Conservation (phyloP, 2,113 vertebrate genomes). For the Festucalex cinctus region DNA sequence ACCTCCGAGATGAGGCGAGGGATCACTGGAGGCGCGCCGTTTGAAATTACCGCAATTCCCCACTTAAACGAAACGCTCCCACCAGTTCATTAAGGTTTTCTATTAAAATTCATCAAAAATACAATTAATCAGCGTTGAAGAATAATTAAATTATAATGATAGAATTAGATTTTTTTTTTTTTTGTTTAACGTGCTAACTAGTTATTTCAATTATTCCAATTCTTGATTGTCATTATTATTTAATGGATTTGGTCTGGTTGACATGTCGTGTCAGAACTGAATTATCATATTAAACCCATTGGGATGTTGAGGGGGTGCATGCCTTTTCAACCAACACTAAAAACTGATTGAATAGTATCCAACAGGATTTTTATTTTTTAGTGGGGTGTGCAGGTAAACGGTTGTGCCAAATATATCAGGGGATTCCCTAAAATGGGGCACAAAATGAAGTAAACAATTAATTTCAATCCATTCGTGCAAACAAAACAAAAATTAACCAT, state of each 20-base stretch:
- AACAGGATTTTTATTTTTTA: too few relatives aligned
- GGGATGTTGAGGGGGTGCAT: not conserved
- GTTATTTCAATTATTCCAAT: slow-evolving; percentile 52
- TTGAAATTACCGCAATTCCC: slow-evolving; percentile 53
- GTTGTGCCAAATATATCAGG: too few relatives aligned
- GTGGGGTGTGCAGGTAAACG: too few relatives aligned
- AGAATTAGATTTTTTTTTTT: slow-evolving; percentile 41
- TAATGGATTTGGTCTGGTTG: slow-evolving; percentile 14
- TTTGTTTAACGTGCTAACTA: slow-evolving; percentile 28
- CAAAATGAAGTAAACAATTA: too few relatives aligned
- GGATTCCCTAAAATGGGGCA: too few relatives aligned
- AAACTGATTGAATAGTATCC: not conserved
- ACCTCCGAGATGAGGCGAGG: slow-evolving; percentile 52
- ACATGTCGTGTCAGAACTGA: slow-evolving; percentile 5
- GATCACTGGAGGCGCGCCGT: slow-evolving; percentile 48
- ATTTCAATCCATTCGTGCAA: too few relatives aligned
- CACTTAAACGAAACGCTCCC: slow-evolving; percentile 35
- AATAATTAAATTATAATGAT: slow-evolving; percentile 60
- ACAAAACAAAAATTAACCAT: too few relatives aligned
- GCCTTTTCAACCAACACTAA: too few relatives aligned
- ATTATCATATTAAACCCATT: not conserved
- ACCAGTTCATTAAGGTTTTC: slow-evolving; percentile 60
- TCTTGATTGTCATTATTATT: slow-evolving; percentile 44
- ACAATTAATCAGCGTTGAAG: slow-evolving; percentile 3
- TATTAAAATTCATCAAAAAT: slow-evolving; percentile 38